Percentiles rank a stretch among this genome's conserved stretches.
Evolutionary conservation across 2,888 invertebrate species (phyloP).

Genomic region (Pollenia labialis): DNA sequence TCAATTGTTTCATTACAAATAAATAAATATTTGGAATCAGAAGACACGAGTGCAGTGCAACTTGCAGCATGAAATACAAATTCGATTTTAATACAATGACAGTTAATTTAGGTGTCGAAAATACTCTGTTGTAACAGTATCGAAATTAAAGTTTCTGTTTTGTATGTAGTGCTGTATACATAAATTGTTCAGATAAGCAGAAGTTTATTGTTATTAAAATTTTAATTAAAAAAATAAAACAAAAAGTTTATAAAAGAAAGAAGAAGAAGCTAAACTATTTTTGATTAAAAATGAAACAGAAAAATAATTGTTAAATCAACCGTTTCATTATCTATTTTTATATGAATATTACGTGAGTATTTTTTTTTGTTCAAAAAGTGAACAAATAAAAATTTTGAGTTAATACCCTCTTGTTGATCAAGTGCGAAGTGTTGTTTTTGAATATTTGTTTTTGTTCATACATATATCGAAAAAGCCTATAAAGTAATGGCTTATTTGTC

Average conservation of each 20-base stretch:
- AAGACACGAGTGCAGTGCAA: background rate
- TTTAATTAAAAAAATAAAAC: background rate
- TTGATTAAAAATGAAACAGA: too few species aligned
- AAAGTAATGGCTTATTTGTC: too few species aligned
- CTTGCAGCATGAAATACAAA: background rate
- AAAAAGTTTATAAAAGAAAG: background rate
- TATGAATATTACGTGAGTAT: too few species aligned
- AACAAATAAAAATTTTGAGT: too few species aligned
- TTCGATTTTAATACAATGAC: conserved; percentile 50
- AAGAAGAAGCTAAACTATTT: too few species aligned
- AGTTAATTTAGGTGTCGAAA: conserved; percentile 51
- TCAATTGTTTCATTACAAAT: conserved; percentile 10
- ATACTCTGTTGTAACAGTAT: background rate
- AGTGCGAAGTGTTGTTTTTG: too few species aligned
- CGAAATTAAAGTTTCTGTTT: conserved; percentile 1
- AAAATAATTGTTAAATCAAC: too few species aligned
- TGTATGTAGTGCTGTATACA: conserved; percentile 16
- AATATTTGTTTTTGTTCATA: too few species aligned
- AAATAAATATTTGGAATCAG: background rate
- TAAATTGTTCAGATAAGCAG: conserved; percentile 45
- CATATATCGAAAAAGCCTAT: too few species aligned
- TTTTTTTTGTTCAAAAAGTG: too few species aligned
- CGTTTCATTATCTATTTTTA: too few species aligned
- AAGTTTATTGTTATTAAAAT: conserved; percentile 19
- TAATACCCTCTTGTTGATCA: too few species aligned